A percentile compares a stretch with the other conserved stretches of the same genome.
Conservation (phyloP, 2,113 vertebrate genomes). For the Rhodinocichla rosea region DNA sequence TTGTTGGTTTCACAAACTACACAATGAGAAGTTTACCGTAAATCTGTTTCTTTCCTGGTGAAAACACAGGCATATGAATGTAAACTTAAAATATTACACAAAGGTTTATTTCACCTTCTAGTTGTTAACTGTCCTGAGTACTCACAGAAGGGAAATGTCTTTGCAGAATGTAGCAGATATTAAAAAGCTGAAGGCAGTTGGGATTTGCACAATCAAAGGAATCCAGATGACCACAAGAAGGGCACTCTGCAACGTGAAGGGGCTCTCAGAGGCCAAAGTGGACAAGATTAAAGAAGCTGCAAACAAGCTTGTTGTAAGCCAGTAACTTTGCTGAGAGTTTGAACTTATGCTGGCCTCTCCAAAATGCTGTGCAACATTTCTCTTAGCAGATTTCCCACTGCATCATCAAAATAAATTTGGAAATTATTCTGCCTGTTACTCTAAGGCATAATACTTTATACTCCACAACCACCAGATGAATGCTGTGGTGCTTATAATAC, state of each 20-base stretch:
- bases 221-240: constrained; percentile 97
- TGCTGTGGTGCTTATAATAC: background rate
- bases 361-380: background rate
- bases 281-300: constrained; percentile 99
- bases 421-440: background rate
- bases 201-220: constrained; percentile 96
- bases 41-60: background rate
- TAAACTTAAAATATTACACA: background rate
- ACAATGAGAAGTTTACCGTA: background rate
- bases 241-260: constrained; percentile 92
- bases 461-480: background rate
- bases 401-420: background rate
- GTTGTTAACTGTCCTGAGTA: background rate
- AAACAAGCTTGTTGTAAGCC: constrained; percentile 91
- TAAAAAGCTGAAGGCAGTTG: constrained; percentile 94
- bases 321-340: background rate
- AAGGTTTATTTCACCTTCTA: background rate
- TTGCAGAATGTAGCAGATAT: constrained; percentile 93
- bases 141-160: constrained; percentile 30
- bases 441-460: background rate
- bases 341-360: background rate
- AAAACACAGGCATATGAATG: background rate
- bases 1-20: background rate
- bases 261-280: constrained; percentile 96
- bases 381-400: background rate